Conservation (phyloP, 2,113 vertebrate genomes). For the Steatornis caripensis region DNA sequence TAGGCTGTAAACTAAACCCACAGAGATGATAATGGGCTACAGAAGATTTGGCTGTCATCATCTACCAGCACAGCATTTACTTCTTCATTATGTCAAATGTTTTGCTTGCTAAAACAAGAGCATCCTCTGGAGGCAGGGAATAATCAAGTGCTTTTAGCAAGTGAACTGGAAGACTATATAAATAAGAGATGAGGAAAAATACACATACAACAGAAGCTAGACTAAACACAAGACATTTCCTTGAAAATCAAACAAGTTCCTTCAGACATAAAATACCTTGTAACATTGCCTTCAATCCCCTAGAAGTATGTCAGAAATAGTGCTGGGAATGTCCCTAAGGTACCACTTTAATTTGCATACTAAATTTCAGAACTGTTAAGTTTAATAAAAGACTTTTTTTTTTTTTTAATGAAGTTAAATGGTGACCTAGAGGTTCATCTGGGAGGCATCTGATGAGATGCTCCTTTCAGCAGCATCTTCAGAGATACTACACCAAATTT, state of each 20-base stretch:
- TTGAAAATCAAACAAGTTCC: constrained; percentile 1
- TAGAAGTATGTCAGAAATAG: background rate
- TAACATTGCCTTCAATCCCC: background rate
- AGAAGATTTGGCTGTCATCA: constrained; percentile 6
- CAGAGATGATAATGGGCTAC: constrained; percentile 10
- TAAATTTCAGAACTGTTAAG: background rate
- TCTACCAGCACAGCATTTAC: constrained; percentile 1
- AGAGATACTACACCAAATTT: background rate
- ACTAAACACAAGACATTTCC: background rate
- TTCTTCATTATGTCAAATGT: constrained; percentile 25
- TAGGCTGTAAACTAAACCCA: constrained; percentile 20
- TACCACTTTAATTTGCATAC: background rate
- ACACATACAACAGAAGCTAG: background rate
- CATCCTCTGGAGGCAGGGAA: constrained; percentile 45
- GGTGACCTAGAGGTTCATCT: background rate
- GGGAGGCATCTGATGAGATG: background rate
- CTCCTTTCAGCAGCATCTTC: background rate
- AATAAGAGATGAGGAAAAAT: constrained; percentile 41
- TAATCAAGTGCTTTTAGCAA: constrained; percentile 30
- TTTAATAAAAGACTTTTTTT: background rate
- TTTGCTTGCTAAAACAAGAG: constrained; percentile 38
- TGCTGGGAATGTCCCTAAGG: background rate
- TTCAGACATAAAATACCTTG: background rate
- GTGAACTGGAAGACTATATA: background rate
- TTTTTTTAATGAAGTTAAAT: background rate